phyloP scores from a whole-genome alignment of 2,888 invertebrate species.

The Eilema depressum region DNA sequence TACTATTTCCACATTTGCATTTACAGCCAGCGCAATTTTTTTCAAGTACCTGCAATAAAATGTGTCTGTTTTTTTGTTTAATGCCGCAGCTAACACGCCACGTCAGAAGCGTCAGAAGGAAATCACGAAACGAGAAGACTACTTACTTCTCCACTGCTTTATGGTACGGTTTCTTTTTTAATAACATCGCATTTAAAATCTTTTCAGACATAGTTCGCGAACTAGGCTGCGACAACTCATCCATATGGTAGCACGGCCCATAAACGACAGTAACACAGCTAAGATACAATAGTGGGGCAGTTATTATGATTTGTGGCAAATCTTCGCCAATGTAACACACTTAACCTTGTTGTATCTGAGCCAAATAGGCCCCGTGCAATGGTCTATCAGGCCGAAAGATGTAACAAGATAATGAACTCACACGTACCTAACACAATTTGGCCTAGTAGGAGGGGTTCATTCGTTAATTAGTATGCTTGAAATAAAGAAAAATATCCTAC shows the following conservation, averaged over 20 bases:
- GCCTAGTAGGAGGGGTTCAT: no score
- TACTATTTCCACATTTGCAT: neutral
- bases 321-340: constrained; percentile 42
- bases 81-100: no score
- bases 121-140: no score
- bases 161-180: no score
- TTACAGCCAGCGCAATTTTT: neutral
- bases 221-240: constrained; percentile 17
- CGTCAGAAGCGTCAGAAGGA: no score
- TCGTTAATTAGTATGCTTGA: no score
- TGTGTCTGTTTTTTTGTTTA: no score
- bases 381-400: neutral
- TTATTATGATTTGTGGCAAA: constrained; percentile 48
- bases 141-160: no score
- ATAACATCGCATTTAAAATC: neutral
- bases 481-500: no score
- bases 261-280: constrained; percentile 38
- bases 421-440: no score
- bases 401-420: no score
- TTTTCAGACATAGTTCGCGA: neutral
- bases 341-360: constrained; percentile 33
- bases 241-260: constrained; percentile 34
- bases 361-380: neutral
- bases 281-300: constrained; percentile 21
- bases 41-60: neutral